Conservation (phyloP, 2,888 invertebrate species). For the Protodeltote pygarga region DNA sequence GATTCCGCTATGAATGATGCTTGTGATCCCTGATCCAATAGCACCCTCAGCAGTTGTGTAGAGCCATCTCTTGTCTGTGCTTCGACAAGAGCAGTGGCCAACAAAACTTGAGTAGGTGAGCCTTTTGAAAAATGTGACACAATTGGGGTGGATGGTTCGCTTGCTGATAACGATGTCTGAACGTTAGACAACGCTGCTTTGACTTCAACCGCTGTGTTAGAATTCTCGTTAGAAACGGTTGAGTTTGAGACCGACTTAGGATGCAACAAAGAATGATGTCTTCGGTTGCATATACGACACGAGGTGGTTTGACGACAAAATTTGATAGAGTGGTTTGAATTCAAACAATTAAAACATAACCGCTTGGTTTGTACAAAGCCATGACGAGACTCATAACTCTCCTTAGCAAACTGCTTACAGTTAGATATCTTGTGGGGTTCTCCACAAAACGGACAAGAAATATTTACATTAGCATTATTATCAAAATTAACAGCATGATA, state of each 20-base stretch:
- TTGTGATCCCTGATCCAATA: conserved; percentile 38
- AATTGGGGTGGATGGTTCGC: neutral
- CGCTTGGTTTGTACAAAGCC: neutral
- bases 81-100: conserved; percentile 27
- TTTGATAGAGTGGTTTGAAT: conserved; percentile 11
- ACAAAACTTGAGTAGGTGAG: conserved; percentile 13
- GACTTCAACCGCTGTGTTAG: neutral
- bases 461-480: too few relatives aligned
- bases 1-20: conserved; percentile 25
- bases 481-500: too few relatives aligned
- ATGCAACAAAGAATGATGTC: conserved; percentile 12
- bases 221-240: neutral
- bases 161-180: neutral
- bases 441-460: too few relatives aligned
- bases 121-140: conserved; percentile 5
- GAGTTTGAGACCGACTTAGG: conserved; percentile 2
- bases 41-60: conserved; percentile 17
- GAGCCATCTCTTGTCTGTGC: conserved; percentile 17
- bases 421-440: too few relatives aligned
- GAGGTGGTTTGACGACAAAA: conserved; percentile 6
- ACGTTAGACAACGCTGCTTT: conserved; percentile 3
- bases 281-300: conserved; percentile 5
- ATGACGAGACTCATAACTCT: neutral
- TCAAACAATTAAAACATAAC: conserved; percentile 17
- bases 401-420: too few relatives aligned